Evolutionary conservation across 2,888 invertebrate species (phyloP), one percentile per base, ranked within the genome.

Genomic region (Eristalis intricaria): DNA sequence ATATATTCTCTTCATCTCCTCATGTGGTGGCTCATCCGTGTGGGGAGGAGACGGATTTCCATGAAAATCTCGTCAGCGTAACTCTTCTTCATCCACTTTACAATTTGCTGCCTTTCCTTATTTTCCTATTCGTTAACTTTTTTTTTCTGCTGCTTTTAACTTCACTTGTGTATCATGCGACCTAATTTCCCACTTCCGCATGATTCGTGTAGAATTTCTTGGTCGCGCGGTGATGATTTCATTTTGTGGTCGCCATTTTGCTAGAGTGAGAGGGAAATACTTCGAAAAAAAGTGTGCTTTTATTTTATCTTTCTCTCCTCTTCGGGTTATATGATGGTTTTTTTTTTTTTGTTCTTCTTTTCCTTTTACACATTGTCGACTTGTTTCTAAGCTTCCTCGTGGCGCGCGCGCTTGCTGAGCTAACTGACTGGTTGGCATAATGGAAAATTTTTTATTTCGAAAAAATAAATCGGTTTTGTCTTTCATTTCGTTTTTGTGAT

Each of bases 141-240:
- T 8, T n/a, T 50, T 19, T 19, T 50, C 19, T 32, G 0, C 50
- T 50, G 50, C 50, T 8, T 50, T 19, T 50, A 19, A 19, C 50
- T 50, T 83, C 69, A 84, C 63, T 89, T 84, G 84, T 89, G 89
- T 84, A 77, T 88, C 80, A 81, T 81, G 77, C 90, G 90, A 90
- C 90, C 90, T 89, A 89, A 90, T 90, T 90, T 89, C 84, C 81
- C 85, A 89, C 89, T 89, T 90, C 90, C 89, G 90, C 89, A 89
- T 89, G 88, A 89, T 90, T 87, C 75, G 79, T 88, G 86, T 85
- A 68, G 81, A 84, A 79, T 75, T 79, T 76, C 61, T 76, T 65
- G 69, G 58, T 73, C 80, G 58, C 56, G 61, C 61, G 75, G 61
- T 77, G 84, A 81, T 88, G 81, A 85, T 85, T 88, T 88, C 85